phyloP scores from a whole-genome alignment of 1,140 invertebrate genomes.

The Zaprionus capensis region DNA sequence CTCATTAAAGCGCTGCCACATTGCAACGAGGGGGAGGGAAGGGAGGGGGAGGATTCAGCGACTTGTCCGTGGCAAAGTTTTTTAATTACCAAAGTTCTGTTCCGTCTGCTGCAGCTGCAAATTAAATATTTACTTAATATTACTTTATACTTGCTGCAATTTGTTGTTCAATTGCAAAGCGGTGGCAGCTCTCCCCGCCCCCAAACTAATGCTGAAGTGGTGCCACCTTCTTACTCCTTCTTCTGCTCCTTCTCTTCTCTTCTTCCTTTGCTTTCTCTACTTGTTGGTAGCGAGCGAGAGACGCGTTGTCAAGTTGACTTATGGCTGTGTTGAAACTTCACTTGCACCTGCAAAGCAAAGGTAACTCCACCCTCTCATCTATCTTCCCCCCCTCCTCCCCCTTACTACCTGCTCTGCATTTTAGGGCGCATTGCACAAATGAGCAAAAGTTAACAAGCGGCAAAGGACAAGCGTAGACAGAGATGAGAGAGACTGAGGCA shows the following conservation, averaged over 20 bases:
- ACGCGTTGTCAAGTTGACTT: conserved; percentile 67
- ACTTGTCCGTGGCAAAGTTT: conserved; percentile 49
- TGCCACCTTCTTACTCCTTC: not conserved
- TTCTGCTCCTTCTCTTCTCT: not conserved
- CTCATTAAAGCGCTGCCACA: conserved; percentile 63
- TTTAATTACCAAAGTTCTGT: conserved; percentile 74
- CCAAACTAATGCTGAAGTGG: conserved; percentile 18
- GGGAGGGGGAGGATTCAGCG: not conserved
- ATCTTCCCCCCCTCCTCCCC: not conserved
- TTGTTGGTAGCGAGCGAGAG: conserved; percentile 25
- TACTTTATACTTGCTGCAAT: conserved; percentile 29
- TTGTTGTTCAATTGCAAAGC: conserved; percentile 36
- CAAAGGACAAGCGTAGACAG: conserved; percentile 22
- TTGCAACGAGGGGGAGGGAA: not conserved
- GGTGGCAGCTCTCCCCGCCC: not conserved
- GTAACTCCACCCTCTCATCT: conserved; percentile 20
- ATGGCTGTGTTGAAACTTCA: conserved; percentile 49
- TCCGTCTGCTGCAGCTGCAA: conserved; percentile 57
- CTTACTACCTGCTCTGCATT: conserved; percentile 26
- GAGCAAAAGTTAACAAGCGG: conserved; percentile 75
- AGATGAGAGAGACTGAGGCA: conserved; percentile 4
- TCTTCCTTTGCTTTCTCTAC: not conserved
- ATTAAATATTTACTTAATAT: conserved; percentile 70
- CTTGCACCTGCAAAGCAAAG: conserved; percentile 30
- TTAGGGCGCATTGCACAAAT: conserved; percentile 60